Percentiles rank a stretch among this genome's conserved stretches.
These are phyloP conservation scores for Pyrrhia umbra DNA, from an alignment of 2,888 invertebrate species.

Conservation along the genomic window DNA sequence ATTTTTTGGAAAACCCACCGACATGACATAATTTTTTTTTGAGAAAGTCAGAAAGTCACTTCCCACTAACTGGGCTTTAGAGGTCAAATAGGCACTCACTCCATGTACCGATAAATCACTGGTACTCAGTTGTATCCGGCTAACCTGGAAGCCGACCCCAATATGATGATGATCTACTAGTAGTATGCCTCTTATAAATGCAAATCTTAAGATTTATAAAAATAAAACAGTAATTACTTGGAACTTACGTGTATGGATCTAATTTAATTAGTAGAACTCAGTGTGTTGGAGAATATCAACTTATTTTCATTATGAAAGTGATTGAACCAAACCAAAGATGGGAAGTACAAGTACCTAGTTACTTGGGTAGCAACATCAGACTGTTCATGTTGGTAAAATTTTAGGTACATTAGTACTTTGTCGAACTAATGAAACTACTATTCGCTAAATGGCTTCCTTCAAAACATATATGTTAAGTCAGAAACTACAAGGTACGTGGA, in stretches of 20 bases:
- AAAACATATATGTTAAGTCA: neutral
- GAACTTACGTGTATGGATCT: neutral
- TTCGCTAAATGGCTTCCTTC: constrained; percentile 18
- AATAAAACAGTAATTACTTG: too few species aligned
- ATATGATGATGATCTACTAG: too few species aligned
- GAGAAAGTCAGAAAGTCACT: too few species aligned
- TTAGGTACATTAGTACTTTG: constrained; percentile 15
- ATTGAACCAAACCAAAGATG: constrained; percentile 33
- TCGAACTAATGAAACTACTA: constrained; percentile 28
- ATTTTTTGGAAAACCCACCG: too few species aligned
- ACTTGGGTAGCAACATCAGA: neutral
- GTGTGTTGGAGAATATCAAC: constrained; percentile 32
- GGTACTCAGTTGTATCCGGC: too few species aligned
- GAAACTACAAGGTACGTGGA: neutral
- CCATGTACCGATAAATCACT: too few species aligned
- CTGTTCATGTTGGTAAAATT: constrained; percentile 23
- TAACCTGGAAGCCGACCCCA: too few species aligned
- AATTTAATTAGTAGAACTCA: constrained; percentile 48
- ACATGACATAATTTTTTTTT: too few species aligned
- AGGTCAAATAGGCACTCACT: too few species aligned
- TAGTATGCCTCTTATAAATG: too few species aligned
- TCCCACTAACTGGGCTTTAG: too few species aligned
- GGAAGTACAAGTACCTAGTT: constrained; percentile 4
- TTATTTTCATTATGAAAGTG: constrained; percentile 35
- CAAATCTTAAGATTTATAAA: neutral